Conservation (phyloP, 2,797 vertebrate genomes). For the Typhlichthys eigenmanni region DNA sequence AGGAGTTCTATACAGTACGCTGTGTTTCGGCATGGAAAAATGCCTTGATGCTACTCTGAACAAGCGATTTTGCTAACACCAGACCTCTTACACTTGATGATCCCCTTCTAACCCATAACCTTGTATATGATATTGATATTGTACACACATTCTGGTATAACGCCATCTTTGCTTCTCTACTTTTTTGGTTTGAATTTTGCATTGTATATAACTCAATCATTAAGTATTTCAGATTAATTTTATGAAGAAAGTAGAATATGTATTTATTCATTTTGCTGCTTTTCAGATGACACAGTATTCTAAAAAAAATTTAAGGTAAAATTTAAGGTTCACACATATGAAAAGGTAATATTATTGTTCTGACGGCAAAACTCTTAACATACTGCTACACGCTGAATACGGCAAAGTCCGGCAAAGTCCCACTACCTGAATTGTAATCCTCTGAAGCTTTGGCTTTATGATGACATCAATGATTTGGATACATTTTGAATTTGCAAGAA, state of each 20-base stretch:
- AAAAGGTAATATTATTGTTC: too few relatives aligned
- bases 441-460: too few relatives aligned
- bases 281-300: too few relatives aligned
- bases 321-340: too few relatives aligned
- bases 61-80: slow-evolving; percentile 30
- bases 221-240: slow-evolving; percentile 60
- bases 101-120: slow-evolving; percentile 26
- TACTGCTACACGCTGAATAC: too few relatives aligned
- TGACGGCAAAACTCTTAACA: too few relatives aligned
- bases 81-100: slow-evolving; percentile 29
- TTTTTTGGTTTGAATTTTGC: slow-evolving; percentile 32
- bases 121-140: slow-evolving; percentile 43
- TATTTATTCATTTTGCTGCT: background rate
- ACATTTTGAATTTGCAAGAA: too few relatives aligned
- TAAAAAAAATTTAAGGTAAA: too few relatives aligned
- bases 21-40: slow-evolving; percentile 36
- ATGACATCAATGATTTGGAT: too few relatives aligned
- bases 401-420: too few relatives aligned
- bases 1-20: slow-evolving; percentile 24
- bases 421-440: too few relatives aligned
- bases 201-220: slow-evolving; percentile 65
- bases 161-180: slow-evolving; percentile 55
- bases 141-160: slow-evolving; percentile 49
- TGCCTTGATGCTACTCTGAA: slow-evolving; percentile 28
- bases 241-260: slow-evolving; percentile 29